Conservation (phyloP, 2,888 invertebrate genomes). For the Ochropleura leucogaster region DNA sequence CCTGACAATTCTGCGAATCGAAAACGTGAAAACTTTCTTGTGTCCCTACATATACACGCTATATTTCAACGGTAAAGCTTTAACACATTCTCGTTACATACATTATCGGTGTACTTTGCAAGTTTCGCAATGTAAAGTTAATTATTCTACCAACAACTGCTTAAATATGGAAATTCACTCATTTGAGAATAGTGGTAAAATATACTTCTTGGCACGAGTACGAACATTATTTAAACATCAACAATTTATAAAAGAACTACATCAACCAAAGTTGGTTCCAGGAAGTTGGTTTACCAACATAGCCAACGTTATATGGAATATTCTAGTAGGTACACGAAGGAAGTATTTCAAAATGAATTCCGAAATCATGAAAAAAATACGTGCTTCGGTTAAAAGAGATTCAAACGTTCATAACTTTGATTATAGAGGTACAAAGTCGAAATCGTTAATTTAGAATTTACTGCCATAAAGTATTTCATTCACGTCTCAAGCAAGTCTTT, state of each 20-base stretch:
- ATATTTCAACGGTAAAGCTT: slow-evolving; percentile 2
- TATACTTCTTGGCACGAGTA: slow-evolving; percentile 13
- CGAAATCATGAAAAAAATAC: slow-evolving; percentile 63
- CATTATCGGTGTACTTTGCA: slow-evolving; percentile 35
- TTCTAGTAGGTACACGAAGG: slow-evolving; percentile 28
- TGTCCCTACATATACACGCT: neutral
- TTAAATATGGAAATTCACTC: slow-evolving; percentile 35
- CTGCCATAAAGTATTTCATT: slow-evolving; percentile 18
- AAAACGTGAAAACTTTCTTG: slow-evolving; percentile 20
- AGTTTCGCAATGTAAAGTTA: slow-evolving; percentile 42
- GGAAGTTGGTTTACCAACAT: slow-evolving; percentile 34
- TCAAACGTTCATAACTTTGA: slow-evolving; percentile 54
- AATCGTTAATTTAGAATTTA: slow-evolving; percentile 54
- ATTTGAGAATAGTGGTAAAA: slow-evolving; percentile 33
- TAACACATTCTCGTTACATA: slow-evolving; percentile 22
- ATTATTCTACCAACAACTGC: slow-evolving; percentile 43
- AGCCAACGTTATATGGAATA: slow-evolving; percentile 35
- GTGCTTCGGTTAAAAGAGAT: slow-evolving; percentile 40
- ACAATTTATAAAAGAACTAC: slow-evolving; percentile 34
- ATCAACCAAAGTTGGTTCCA: slow-evolving; percentile 4
- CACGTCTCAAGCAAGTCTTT: slow-evolving; percentile 39
- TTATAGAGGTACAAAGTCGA: slow-evolving; percentile 42
- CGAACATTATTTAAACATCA: slow-evolving; percentile 28
- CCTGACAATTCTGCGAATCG: slow-evolving; percentile 6
- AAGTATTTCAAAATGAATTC: slow-evolving; percentile 40